Conservation (phyloP, 1,140 invertebrate genomes). For the Tetramorium parvispinum region DNA sequence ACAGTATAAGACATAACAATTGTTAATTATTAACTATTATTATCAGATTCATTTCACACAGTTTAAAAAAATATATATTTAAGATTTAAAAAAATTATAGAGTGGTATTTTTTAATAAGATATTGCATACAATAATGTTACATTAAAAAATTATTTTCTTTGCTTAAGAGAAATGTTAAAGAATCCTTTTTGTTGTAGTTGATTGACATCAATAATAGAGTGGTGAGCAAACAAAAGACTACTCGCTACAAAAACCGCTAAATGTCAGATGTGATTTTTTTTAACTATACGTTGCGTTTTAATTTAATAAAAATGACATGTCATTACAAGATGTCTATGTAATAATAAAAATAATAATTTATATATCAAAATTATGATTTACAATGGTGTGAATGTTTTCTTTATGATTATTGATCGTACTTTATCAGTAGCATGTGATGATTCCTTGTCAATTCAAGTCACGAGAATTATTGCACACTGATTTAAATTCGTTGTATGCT, state of each 20-base stretch:
- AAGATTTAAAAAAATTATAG: neutral
- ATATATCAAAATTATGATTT: neutral
- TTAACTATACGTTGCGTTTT: neutral
- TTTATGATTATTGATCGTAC: neutral
- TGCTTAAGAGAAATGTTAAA: neutral
- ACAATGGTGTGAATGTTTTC: neutral
- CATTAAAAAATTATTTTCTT: slow-evolving; percentile 5
- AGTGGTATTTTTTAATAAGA: neutral
- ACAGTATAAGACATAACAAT: neutral
- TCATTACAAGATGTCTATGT: neutral
- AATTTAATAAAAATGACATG: neutral
- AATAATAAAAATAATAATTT: slow-evolving; percentile 9
- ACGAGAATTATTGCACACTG: slow-evolving; percentile 8
- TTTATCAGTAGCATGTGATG: slow-evolving; percentile 8
- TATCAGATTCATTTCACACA: neutral
- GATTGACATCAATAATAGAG: slow-evolving; percentile 17
- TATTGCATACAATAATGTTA: neutral
- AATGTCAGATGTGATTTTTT: slow-evolving; percentile 21
- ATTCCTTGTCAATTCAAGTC: neutral
- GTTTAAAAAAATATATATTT: neutral
- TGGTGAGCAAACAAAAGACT: slow-evolving; percentile 1
- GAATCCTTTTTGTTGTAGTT: slow-evolving; percentile 1
- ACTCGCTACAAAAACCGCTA: neutral
- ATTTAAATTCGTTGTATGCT: neutral
- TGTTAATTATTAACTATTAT: neutral